Base-by-base conservation (phyloP, 2,888 invertebrate genomes). In the Mactromeris polynyma region DNA sequence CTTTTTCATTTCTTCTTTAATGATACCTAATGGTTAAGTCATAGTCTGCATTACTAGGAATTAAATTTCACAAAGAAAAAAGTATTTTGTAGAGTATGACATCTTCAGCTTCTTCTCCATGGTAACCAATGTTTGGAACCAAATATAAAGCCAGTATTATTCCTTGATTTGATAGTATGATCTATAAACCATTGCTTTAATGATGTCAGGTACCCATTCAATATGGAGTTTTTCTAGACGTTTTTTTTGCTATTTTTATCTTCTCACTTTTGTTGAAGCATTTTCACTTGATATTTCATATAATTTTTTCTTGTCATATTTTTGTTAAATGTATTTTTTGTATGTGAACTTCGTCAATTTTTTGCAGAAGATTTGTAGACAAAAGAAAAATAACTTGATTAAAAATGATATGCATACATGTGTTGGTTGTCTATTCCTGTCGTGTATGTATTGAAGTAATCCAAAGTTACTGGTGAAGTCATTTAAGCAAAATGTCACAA, bases 301-400 rank as follows among this genome's bases (percentile, higher is more conserved):
- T 78, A 33, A 51, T 54, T 84, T 42, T 73, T 51, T 51, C 54
- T 46, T 51, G 54, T 84, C 84, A 78, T 36, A 31, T 69, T 58
- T 78, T 84, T 84, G 84, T 84, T 78, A 51, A 77, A 78, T 84
- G 78, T 83, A 83, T 83, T 83, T 84, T 84, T 84, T 84, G 84
- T 84, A 84, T 84, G 84, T 84, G 38, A 84, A 84, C 73, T 78
- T 83, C 31, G 78, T 84, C 83, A 69, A 64, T 84, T 77, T 83
- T 78, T 84, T 84, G 33, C 77, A 84, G 77, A 42, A 58, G 78
- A 84, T 84, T 84, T 84, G 84, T 84, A 84, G 84, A 84, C 77
- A 84, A 84, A 84, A 78, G 78, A 84, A 84, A 84, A 84, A 54
- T 83, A 83, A 84, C 51, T 84, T 77, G 38, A 84, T 78, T 78